Conservation (phyloP, 2,888 invertebrate species). For the Agapostemon virescens region DNA sequence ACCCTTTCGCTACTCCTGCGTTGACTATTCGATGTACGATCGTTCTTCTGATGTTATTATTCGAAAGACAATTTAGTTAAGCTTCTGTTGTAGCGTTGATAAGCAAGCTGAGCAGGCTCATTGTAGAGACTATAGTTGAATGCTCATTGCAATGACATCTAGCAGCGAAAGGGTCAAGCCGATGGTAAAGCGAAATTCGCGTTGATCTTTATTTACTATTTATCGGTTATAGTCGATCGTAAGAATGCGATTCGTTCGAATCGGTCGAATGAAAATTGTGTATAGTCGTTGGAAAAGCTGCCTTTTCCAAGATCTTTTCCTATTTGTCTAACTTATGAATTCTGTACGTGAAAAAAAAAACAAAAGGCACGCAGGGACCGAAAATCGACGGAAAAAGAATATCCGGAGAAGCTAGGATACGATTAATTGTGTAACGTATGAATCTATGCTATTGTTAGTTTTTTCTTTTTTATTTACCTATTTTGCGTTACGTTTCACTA, state of each 20-base stretch:
- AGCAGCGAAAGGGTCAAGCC: background rate
- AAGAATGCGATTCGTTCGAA: background rate
- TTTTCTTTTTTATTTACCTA: conserved; percentile 44
- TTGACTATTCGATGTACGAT: background rate
- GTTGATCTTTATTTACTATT: background rate
- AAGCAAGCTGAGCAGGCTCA: background rate
- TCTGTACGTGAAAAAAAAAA: conserved; percentile 23
- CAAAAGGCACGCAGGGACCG: conserved; percentile 39
- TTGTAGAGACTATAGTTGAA: background rate
- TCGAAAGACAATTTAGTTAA: background rate
- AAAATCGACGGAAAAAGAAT: conserved; percentile 26
- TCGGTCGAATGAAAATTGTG: conserved; percentile 35
- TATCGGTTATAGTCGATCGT: background rate
- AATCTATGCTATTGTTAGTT: conserved; percentile 55
- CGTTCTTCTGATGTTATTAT: background rate
- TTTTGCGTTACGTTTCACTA: conserved; percentile 64
- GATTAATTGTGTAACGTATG: conserved; percentile 24
- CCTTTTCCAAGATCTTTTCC: conserved; percentile 22
- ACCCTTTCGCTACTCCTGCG: conserved; percentile 1
- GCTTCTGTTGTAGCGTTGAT: background rate
- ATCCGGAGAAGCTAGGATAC: conserved; percentile 21
- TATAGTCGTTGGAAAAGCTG: background rate
- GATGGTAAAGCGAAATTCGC: background rate
- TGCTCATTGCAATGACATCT: background rate
- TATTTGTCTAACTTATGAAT: conserved; percentile 20